phyloP scores from a whole-genome alignment of 2,888 invertebrate species.

The Nasonovia ribisnigri region DNA sequence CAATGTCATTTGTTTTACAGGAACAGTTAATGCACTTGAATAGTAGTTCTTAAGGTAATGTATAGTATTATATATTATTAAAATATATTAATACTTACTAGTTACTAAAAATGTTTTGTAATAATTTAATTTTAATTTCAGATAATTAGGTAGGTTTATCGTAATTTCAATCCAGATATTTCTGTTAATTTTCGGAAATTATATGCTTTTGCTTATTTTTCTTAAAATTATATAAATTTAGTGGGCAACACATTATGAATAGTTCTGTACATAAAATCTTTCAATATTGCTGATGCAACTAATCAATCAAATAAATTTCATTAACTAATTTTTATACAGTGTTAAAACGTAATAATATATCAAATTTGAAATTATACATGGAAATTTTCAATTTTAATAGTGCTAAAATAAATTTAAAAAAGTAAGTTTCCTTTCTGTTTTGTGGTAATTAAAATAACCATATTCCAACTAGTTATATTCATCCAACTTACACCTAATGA shows the following conservation, averaged over 20 bases:
- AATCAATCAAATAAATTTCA: neutral
- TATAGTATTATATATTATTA: neutral
- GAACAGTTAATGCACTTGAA: constrained; percentile 56
- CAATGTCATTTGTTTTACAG: constrained; percentile 61
- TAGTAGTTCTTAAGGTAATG: constrained; percentile 54
- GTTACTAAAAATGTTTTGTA: no score
- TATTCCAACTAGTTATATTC: no score
- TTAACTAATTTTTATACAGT: neutral
- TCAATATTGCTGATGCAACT: neutral
- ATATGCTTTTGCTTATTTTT: neutral
- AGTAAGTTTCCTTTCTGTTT: no score
- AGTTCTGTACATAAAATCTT: neutral
- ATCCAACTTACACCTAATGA: no score
- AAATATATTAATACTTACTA: neutral
- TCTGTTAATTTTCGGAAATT: neutral
- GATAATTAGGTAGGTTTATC: neutral
- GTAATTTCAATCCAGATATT: neutral
- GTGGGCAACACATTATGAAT: neutral
- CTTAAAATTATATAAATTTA: neutral
- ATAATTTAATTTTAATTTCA: neutral
- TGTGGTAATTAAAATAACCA: no score
- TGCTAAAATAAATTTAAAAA: no score
- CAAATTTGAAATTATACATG: no score
- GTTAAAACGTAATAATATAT: neutral
- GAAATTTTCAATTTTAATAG: no score